These are phyloP conservation scores for Serilophus lunatus DNA, from an alignment of 2,113 vertebrate species.

Conservation along the genomic window DNA sequence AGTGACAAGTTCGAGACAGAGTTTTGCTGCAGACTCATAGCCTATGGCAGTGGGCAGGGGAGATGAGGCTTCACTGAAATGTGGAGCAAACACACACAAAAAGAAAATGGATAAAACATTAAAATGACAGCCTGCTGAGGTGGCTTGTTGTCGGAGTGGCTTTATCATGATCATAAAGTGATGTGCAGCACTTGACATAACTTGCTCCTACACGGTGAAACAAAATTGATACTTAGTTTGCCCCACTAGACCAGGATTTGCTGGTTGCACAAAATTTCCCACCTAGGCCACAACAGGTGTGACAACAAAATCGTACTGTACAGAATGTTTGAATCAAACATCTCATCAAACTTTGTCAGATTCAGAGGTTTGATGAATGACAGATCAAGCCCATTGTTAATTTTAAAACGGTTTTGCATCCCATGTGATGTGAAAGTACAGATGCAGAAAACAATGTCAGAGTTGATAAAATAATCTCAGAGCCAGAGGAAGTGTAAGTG, in stretches of 20 bases:
- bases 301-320: not conserved
- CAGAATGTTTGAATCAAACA: not conserved
- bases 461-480: not conserved
- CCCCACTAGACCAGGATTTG: not conserved
- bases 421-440: not conserved
- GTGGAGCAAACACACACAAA: slow-evolving; percentile 14
- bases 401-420: not conserved
- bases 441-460: not conserved
- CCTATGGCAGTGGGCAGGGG: slow-evolving; percentile 42
- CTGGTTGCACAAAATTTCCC: not conserved
- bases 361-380: not conserved
- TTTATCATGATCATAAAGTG: not conserved
- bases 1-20: slow-evolving; percentile 14
- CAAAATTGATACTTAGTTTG: not conserved
- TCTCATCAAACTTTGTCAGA: not conserved
- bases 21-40: slow-evolving; percentile 46
- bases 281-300: slow-evolving; percentile 13
- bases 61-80: slow-evolving; percentile 42
- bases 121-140: slow-evolving; percentile 65
- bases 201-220: not conserved
- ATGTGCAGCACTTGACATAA: not conserved
- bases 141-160: not conserved
- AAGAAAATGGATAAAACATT: slow-evolving; percentile 21
- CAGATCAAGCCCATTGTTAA: not conserved
- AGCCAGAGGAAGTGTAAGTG: not conserved